Evolutionary conservation across 23 tunicate species (phyloP).

Genomic region (Diplosoma virens): DNA sequence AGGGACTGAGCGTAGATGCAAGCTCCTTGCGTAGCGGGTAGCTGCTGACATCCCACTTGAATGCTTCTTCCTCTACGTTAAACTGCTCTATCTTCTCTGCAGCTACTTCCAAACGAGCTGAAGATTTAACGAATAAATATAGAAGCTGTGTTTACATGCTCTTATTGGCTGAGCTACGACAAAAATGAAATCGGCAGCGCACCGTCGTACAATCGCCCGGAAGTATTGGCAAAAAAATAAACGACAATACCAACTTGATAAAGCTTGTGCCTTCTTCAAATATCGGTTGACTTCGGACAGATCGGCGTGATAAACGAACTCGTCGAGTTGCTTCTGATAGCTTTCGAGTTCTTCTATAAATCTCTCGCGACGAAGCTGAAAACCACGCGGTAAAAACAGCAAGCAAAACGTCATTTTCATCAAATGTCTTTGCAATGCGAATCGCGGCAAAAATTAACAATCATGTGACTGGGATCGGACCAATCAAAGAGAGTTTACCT

Average conservation of each 20-base stretch:
- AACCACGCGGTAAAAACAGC: not conserved
- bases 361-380: conserved; percentile 86
- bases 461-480: not conserved
- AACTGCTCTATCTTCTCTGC: conserved; percentile 94
- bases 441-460: not conserved
- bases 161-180: no score
- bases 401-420: not conserved
- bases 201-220: no score
- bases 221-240: no score
- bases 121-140: no score
- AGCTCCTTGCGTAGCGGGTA: conserved; percentile 84
- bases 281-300: conserved; percentile 71
- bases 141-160: no score
- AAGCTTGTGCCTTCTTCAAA: conserved; percentile 90
- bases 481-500: conserved; percentile 26
- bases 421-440: no score
- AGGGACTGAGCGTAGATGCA: conserved; percentile 62
- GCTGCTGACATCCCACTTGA: conserved; percentile 88
- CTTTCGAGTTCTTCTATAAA: conserved; percentile 91
- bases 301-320: conserved; percentile 62
- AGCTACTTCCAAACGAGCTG: conserved; percentile 82
- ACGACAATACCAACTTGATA: no score
- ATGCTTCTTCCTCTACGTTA: conserved; percentile 93
- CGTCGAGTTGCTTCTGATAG: conserved; percentile 91
- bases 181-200: no score